Base-by-base conservation (phyloP, 1,140 invertebrate species). In the Micrasema minimum region DNA sequence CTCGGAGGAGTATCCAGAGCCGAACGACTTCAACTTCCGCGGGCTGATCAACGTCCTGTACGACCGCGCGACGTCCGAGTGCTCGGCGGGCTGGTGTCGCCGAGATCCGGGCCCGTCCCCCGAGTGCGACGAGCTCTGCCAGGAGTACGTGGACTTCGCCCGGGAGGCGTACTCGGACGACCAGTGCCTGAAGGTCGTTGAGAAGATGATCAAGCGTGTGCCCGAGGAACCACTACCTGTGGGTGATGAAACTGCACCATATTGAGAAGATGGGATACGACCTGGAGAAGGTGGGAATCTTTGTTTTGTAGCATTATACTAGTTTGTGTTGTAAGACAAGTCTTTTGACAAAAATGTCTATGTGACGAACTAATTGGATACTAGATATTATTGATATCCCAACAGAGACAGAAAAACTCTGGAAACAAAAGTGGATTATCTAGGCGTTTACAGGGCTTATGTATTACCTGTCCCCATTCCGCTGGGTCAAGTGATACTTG, bases 11-110 rank as follows among this genome's bases (percentile, higher is more conserved):
- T 20, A 70, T 12, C 22, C 26, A 20, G 38, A 67, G 2, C 50
- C 55, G 6, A 61, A 59, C 16, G 53, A 48, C 10, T 64, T 48
- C 31, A 65, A 72, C 46, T 43, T 75, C 11, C 22, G 43, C 4
- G 18, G 45, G 20, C 69, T 75, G 0, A 26, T 75, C 1, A 23
- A 41, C 0, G 70, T 69, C 11, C 51, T 75, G 10, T 75, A 72
- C 31, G 70, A 75, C 35, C 67, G 70, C 41, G 66, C 66, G 16
- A 75, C 74, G 2, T 72, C 70, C 1, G 74, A 75, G 14, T 75
- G 74, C 50, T 51, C 48, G 26, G 70, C 70, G 2, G 62, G 70
- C 2, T 31, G 14, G 35, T 69, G 50, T 23, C 70, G 70, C 3
- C 41, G 38, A 35, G 67, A 69, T 20, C 12, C 53, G 11, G 9